phyloP scores from a whole-genome alignment of 2,888 invertebrate species.

The Podabrus alpinus region DNA sequence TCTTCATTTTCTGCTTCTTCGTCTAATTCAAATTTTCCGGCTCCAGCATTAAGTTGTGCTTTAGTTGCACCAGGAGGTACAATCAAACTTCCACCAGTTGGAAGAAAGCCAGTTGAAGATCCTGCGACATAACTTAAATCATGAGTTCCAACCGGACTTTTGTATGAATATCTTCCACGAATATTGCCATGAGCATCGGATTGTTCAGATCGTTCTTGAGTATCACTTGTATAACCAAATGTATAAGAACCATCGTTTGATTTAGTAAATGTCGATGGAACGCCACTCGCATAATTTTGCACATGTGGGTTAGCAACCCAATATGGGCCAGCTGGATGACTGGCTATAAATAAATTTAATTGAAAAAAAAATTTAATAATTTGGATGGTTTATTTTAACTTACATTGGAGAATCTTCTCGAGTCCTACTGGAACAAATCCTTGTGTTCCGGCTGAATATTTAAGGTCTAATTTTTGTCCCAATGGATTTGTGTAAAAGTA shows the following conservation, averaged over 20 bases:
- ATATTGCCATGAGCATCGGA: conserved; percentile 41
- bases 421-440: conserved; percentile 45
- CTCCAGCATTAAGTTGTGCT: conserved; percentile 16
- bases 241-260: conserved; percentile 42
- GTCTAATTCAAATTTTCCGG: background rate
- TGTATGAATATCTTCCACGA: conserved; percentile 40
- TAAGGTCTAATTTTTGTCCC: conserved; percentile 42
- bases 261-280: background rate
- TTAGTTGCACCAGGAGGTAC: conserved; percentile 34
- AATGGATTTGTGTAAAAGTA: conserved; percentile 42
- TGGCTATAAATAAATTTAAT: background rate
- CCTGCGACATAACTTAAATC: conserved; percentile 40
- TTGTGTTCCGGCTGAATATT: conserved; percentile 47
- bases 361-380: background rate
- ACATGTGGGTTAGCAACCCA: background rate
- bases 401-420: conserved; percentile 16
- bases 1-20: background rate
- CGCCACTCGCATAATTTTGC: background rate
- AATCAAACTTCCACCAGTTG: conserved; percentile 49
- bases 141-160: conserved; percentile 34
- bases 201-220: conserved; percentile 38
- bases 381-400: background rate
- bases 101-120: conserved; percentile 41
- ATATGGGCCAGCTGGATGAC: background rate
- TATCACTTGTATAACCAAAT: conserved; percentile 38